phyloP scores from a whole-genome alignment of 1,140 invertebrate species.

The Leucophenga varia region DNA sequence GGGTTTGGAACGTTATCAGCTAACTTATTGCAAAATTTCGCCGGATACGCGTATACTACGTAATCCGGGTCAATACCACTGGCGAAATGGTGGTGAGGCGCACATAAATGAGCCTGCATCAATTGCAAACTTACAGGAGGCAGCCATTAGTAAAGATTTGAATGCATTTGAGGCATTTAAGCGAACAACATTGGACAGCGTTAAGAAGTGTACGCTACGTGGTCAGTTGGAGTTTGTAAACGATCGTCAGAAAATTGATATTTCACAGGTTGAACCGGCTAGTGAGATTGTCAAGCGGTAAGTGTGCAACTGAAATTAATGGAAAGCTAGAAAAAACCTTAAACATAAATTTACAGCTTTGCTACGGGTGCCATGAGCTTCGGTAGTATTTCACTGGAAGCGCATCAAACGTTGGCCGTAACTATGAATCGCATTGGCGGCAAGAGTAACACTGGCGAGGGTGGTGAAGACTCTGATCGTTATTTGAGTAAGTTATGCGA shows the following conservation, averaged over 20 bases:
- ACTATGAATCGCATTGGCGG: conserved; percentile 97
- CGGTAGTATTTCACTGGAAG: conserved; percentile 74
- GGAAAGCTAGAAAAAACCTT: too few relatives aligned
- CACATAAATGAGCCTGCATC: conserved; percentile 96
- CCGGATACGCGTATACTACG: conserved; percentile 80
- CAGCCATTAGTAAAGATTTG: conserved; percentile 77
- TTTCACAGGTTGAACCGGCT: conserved; percentile 89
- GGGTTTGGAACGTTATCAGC: conserved; percentile 78
- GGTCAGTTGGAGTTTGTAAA: conserved; percentile 88
- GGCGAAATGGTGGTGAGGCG: conserved; percentile 95
- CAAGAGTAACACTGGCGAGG: conserved; percentile 97
- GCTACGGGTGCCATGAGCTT: conserved; percentile 63
- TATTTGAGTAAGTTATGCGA: conserved; percentile 68
- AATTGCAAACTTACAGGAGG: conserved; percentile 91
- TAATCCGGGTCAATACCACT: conserved; percentile 95
- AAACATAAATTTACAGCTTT: conserved; percentile 33
- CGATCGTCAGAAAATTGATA: conserved; percentile 73
- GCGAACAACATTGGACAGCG: conserved; percentile 84
- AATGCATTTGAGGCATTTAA: conserved; percentile 86
- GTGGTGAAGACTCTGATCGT: conserved; percentile 84
- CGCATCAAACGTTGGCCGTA: conserved; percentile 90
- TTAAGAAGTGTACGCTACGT: conserved; percentile 84
- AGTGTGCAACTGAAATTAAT: not conserved
- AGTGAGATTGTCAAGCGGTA: conserved; percentile 93
- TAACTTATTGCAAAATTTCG: conserved; percentile 72